These are phyloP conservation scores for Agraylea sexmaculata DNA, from an alignment of 1,140 invertebrate species.

Conservation along the genomic window DNA sequence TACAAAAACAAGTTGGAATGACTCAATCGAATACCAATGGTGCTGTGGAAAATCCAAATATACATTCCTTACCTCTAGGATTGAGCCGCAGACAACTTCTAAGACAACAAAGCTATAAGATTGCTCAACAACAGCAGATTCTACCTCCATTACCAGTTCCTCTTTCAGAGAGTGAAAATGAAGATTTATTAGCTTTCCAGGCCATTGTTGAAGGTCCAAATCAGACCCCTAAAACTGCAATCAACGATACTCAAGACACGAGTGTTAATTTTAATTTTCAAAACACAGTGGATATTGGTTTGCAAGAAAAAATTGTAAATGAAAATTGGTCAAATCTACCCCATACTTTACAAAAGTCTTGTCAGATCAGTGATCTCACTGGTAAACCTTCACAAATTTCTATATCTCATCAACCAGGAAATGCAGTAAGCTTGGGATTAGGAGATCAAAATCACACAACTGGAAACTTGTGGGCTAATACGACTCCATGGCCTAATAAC, in stretches of 20 bases:
- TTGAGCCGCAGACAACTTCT: slow-evolving; percentile 57
- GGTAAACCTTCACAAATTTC: slow-evolving; percentile 26
- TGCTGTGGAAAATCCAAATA: slow-evolving; percentile 29
- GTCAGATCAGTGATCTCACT: slow-evolving; percentile 45
- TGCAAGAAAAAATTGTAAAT: slow-evolving; percentile 37
- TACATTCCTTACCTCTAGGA: slow-evolving; percentile 37
- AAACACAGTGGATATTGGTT: slow-evolving; percentile 39
- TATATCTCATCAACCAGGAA: slow-evolving; percentile 17
- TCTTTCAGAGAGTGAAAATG: slow-evolving; percentile 44
- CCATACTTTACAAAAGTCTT: slow-evolving; percentile 43
- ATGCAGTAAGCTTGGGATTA: slow-evolving; percentile 14
- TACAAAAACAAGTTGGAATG: slow-evolving; percentile 68
- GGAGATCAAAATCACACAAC: slow-evolving; percentile 23
- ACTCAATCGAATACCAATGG: slow-evolving; percentile 28
- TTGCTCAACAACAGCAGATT: slow-evolving; percentile 62
- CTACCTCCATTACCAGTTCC: slow-evolving; percentile 43
- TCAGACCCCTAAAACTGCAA: slow-evolving; percentile 27
- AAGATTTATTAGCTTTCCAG: slow-evolving; percentile 48
- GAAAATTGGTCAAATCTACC: slow-evolving; percentile 47
- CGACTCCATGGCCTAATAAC: slow-evolving; percentile 28
- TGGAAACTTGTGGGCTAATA: slow-evolving; percentile 28
- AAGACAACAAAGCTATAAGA: slow-evolving; percentile 66
- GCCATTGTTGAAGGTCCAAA: slow-evolving; percentile 41
- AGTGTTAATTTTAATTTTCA: slow-evolving; percentile 32
- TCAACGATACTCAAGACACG: slow-evolving; percentile 29